A percentile compares a stretch with the other conserved stretches of the same genome.
These are phyloP conservation scores for Ormyrus rosae DNA, from an alignment of 2,888 invertebrate genomes.

Conservation along the genomic window DNA sequence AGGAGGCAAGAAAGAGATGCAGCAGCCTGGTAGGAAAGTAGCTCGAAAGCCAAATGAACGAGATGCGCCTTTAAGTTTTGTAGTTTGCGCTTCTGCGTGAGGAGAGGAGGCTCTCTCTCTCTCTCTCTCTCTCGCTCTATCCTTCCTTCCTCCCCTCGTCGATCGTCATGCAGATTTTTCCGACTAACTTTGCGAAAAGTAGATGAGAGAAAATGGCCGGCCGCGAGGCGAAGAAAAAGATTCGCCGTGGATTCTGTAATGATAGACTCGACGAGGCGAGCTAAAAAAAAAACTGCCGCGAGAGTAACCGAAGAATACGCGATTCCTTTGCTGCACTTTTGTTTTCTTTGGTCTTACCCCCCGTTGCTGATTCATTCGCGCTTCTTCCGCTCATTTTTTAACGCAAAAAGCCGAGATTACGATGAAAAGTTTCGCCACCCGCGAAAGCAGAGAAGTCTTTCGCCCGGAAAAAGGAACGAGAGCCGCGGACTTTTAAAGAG, in stretches of 20 bases:
- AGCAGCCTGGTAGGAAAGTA: constrained; percentile 4
- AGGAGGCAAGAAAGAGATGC: not conserved
- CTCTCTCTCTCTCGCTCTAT: not conserved
- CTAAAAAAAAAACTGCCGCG: not conserved
- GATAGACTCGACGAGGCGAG: constrained; percentile 23
- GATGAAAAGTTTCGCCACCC: too few species aligned
- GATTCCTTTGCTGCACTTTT: constrained; percentile 6
- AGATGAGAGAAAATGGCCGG: not conserved
- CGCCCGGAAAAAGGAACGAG: too few species aligned
- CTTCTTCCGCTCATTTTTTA: too few species aligned
- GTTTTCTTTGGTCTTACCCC: not conserved
- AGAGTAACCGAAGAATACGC: constrained; percentile 5
- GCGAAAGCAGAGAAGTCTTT: too few species aligned
- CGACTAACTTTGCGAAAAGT: constrained; percentile 20
- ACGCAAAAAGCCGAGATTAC: too few species aligned
- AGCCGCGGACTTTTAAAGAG: too few species aligned
- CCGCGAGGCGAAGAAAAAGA: not conserved
- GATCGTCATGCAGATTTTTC: constrained; percentile 44
- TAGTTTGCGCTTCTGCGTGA: constrained; percentile 22
- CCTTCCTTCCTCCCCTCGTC: not conserved
- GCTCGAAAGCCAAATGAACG: constrained; percentile 39
- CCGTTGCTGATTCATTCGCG: too few species aligned
- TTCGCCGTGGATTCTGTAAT: constrained; percentile 35
- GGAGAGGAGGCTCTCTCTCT: too few species aligned
- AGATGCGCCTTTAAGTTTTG: constrained; percentile 36